These are phyloP conservation scores for Agrypnia vestita DNA, from an alignment of 1,140 invertebrate genomes.

Conservation along the genomic window DNA sequence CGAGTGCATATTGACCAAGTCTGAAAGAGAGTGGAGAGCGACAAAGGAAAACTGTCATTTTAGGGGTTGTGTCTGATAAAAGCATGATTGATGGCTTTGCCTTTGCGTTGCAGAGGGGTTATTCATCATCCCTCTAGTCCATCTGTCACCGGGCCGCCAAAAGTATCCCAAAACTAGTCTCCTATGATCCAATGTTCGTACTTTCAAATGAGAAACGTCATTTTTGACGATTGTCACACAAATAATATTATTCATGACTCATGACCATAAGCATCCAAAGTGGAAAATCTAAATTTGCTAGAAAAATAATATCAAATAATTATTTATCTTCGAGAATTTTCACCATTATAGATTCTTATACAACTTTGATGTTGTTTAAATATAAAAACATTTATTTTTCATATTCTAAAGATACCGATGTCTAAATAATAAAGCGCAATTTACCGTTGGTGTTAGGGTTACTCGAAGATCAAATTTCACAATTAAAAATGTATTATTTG, in stretches of 20 bases:
- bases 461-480: neutral
- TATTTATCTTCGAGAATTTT: too few species aligned
- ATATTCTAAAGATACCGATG: slow-evolving; percentile 9
- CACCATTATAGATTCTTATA: too few species aligned
- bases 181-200: slow-evolving; percentile 22
- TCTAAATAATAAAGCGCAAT: slow-evolving; percentile 3
- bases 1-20: neutral
- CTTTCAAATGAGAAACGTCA: slow-evolving; percentile 39
- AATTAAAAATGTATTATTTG: neutral
- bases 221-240: slow-evolving; percentile 8
- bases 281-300: slow-evolving; percentile 31
- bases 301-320: neutral
- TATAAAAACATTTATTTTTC: too few species aligned
- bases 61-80: slow-evolving; percentile 48
- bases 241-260: slow-evolving; percentile 32
- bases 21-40: slow-evolving; percentile 11
- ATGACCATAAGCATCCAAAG: slow-evolving; percentile 7
- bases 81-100: slow-evolving; percentile 57
- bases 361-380: too few species aligned
- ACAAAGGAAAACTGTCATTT: slow-evolving; percentile 52
- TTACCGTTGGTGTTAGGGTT: neutral
- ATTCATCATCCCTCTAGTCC: slow-evolving; percentile 54
- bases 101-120: slow-evolving; percentile 33
- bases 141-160: slow-evolving; percentile 47
- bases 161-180: slow-evolving; percentile 8